These are phyloP conservation scores for Agrotis ipsilon DNA, from an alignment of 2,888 invertebrate species.

Conservation along the genomic window DNA sequence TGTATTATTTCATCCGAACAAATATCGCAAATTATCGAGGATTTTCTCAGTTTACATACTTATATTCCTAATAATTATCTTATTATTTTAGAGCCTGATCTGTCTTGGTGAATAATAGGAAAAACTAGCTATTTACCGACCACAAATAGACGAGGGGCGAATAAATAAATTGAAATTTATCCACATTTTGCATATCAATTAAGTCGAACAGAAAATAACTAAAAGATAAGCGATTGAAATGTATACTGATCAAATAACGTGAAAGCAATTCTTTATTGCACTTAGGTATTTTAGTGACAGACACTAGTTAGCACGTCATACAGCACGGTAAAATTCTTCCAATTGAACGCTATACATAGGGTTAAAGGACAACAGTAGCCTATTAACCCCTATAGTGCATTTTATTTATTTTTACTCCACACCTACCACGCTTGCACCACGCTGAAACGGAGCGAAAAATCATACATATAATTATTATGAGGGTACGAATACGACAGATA, in stretches of 20 bases:
- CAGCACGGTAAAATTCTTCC: conserved; percentile 11
- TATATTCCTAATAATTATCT: background rate
- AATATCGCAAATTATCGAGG: background rate
- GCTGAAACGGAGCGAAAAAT: background rate
- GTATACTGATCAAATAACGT: background rate
- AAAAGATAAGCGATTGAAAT: background rate
- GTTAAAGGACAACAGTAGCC: conserved; percentile 17
- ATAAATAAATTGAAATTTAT: conserved; percentile 2
- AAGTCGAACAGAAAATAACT: conserved; percentile 12
- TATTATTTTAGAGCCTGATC: background rate
- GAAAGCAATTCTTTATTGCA: conserved; percentile 23
- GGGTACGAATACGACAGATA: background rate
- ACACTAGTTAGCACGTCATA: background rate
- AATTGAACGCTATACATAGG: conserved; percentile 34
- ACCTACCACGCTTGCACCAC: too few relatives aligned
- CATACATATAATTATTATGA: background rate
- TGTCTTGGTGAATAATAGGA: conserved; percentile 8
- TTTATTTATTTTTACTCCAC: conserved; percentile 9
- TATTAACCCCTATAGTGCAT: background rate
- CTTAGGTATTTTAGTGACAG: conserved; percentile 5
- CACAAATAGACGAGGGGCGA: background rate
- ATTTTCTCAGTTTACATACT: conserved; percentile 10
- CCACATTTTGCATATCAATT: conserved; percentile 19
- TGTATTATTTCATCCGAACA: background rate
- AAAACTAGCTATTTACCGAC: conserved; percentile 17